phyloP scores from a whole-genome alignment of 2,113 vertebrate genomes.

The Aleadryas rufinucha region DNA sequence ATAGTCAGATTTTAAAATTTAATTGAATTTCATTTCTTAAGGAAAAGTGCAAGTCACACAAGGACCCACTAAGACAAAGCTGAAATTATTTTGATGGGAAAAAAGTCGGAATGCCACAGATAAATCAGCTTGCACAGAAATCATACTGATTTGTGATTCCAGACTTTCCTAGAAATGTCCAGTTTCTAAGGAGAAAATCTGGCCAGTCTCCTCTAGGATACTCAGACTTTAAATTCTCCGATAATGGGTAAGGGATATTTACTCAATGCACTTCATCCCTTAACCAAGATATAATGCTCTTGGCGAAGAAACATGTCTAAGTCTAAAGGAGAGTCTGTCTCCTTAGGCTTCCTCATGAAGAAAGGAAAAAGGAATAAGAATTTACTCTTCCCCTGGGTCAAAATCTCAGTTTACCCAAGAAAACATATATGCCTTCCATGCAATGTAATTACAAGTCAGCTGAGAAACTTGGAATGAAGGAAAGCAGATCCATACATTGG shows the following conservation, averaged over 20 bases:
- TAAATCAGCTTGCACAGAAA: neutral
- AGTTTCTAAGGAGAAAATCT: neutral
- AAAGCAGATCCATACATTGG: slow-evolving; percentile 60
- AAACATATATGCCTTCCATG: slow-evolving; percentile 10
- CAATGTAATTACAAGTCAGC: slow-evolving; percentile 44
- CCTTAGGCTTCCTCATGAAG: neutral
- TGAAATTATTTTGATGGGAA: neutral
- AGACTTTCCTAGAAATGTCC: neutral
- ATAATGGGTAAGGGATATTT: neutral
- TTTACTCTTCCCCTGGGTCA: slow-evolving; percentile 1
- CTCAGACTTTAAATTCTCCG: neutral
- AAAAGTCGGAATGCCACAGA: neutral
- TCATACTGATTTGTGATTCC: neutral
- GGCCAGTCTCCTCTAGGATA: neutral
- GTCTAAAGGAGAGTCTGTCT: neutral
- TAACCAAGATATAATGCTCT: neutral
- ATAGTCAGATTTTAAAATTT: slow-evolving; percentile 16
- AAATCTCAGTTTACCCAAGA: slow-evolving; percentile 13
- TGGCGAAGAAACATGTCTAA: neutral
- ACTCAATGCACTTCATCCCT: neutral
- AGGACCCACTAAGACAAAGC: neutral
- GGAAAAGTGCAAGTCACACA: neutral
- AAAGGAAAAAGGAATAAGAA: neutral
- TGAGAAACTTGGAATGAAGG: slow-evolving; percentile 56
- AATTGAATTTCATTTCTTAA: neutral